Evolutionary conservation across 2,888 invertebrate species (phyloP), one percentile per base, ranked within the genome.

Genomic region (Oegoconia quadripuncta): DNA sequence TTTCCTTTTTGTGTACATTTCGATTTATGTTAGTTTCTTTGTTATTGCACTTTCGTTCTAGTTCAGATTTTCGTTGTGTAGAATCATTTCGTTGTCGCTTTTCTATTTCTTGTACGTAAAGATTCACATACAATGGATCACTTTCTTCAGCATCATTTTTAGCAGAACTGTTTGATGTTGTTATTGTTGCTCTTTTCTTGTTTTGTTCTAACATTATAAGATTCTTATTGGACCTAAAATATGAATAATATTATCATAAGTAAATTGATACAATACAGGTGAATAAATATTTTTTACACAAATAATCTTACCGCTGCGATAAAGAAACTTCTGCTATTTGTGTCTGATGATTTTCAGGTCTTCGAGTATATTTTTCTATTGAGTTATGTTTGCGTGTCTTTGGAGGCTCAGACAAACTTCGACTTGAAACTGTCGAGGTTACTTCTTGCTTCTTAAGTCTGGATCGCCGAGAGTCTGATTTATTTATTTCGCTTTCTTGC

Each of bases 401-500:
- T 13, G 77, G 74, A 33, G 82, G 81, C 48, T 78, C 83, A 1
- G 83, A 83, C 41, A 74, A 63, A 57, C 82, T 83, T 44, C 82
- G 62, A 47, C 44, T 73, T 36, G 62, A 44, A 15, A 52, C 43
- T 15, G 42, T 34, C 11, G 25, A 46, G 14, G 41, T 31, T 28
- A 62, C 67, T 34, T 68, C 69, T 49, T 74, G 67, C 40, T 56
- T 71, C 37, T 66, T 72, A 35, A 54, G 41, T 45, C 65, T 71
- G 3, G 69, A 62, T 29, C 79, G 65, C 20, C 74, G 64, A 4
- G 59, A 42, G 25, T 55, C 59, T 23, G 54, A 37, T 25, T 38
- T 43, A 14, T 61, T 44, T 17, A 50, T 60, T 34, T 64, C 60
- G 35, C 42, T 55, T 12, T 67, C 66, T 52, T 70, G 70, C 64